phyloP scores from a whole-genome alignment of 2,888 invertebrate genomes.

The Petrophora chlorosata region DNA sequence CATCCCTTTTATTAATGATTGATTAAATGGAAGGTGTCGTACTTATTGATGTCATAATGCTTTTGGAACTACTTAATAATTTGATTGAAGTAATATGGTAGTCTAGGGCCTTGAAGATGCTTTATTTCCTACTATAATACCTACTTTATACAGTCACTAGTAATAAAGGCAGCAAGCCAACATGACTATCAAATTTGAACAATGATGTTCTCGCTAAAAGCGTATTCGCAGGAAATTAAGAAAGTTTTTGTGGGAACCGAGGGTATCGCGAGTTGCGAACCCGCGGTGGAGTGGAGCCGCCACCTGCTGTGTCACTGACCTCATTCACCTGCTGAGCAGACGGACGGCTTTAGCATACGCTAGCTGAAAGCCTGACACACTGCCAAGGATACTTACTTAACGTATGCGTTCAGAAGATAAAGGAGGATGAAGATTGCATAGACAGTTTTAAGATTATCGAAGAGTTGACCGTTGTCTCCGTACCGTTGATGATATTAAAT shows the following conservation, averaged over 20 bases:
- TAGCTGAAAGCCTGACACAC: constrained; percentile 43
- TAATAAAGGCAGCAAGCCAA: constrained; percentile 12
- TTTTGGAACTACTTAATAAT: not conserved
- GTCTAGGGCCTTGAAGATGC: not conserved
- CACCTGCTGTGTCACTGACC: constrained; percentile 74
- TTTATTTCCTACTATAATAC: too few species aligned
- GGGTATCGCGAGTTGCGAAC: constrained; percentile 35
- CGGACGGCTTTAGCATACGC: constrained; percentile 60
- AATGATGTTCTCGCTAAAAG: constrained; percentile 26
- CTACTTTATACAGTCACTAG: constrained; percentile 9
- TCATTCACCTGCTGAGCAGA: constrained; percentile 70
- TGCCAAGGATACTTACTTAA: constrained; percentile 35
- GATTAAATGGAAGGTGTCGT: constrained; percentile 2
- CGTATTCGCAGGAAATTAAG: constrained; percentile 47
- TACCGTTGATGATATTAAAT: too few species aligned
- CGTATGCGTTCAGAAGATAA: constrained; percentile 1
- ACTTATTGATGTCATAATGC: not conserved
- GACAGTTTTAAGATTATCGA: too few species aligned
- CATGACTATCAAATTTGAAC: constrained; percentile 29
- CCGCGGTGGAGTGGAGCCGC: constrained; percentile 38
- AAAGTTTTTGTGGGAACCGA: constrained; percentile 45
- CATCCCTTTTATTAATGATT: not conserved
- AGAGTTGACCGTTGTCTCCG: too few species aligned
- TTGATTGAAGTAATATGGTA: too few species aligned
- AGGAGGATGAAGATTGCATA: too few species aligned